Base-by-base conservation (phyloP, 2,888 invertebrate species). In the Xanthorhoe spadicearia region DNA sequence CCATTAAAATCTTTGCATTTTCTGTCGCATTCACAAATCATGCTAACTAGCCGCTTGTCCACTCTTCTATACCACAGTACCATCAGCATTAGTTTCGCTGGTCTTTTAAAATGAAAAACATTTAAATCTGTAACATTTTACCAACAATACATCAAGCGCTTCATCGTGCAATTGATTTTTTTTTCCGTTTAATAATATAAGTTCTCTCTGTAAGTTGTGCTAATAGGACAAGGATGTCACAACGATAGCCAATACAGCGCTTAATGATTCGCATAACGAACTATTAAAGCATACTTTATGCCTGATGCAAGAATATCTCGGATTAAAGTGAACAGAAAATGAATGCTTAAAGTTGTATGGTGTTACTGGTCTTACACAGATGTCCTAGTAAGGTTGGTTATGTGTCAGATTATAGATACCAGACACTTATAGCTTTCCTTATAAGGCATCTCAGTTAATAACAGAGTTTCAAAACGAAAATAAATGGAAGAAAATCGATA, bases 1-100 rank as follows among this genome's bases (percentile, higher is more conserved):
- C 54, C 55, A 48, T 64, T 54, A 53, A 51, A 15, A 60, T 60
- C 51, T 60, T 35, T 59, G 51, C 18, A 55, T 62, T 62, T 66
- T 63, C 62, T 56, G 63, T 64, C 60, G 53, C 38, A 68, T 64
- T 64, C 64, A 64, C 64, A 87, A 87, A 86, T 87, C 83, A 84
- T 79, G 72, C 83, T 88, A 87, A 88, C 86, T 83, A 88, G 84
- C 78, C 78, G 75, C 77, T 86, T 84, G 83, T 84, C 70, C 71
- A 69, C 76, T 72, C 69, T 66, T 61, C 32, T 58, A 46, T 32
- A 32, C 32, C 18, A 52, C 19, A 43, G 50, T 46, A 35, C 9
- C 59, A 19, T 18, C 23, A 59, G 51, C 59, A 59, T 23, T 9
- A 18, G 38, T 59, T 15, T 32, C 7, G 18, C 17, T 35, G 18